Conservation (phyloP, 2,797 vertebrate species). For the Mus caroli region DNA sequence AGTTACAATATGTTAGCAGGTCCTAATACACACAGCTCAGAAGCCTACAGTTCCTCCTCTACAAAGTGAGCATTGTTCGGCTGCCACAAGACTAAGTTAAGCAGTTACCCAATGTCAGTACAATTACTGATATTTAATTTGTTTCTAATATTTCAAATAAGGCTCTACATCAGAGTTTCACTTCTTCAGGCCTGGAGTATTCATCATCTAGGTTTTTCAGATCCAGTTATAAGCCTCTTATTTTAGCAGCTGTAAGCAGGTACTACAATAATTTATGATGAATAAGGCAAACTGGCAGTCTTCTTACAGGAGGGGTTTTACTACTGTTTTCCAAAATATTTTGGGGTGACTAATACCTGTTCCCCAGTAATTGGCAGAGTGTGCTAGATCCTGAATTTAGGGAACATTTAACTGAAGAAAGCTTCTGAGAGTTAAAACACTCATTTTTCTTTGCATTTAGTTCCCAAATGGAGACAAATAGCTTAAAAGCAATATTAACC, state of each 20-base stretch:
- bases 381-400: constrained; percentile 59
- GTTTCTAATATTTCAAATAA: constrained; percentile 15
- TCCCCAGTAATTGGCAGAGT: constrained; percentile 53
- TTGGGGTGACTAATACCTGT: constrained; percentile 57
- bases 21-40: rapidly evolving
- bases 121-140: neutral
- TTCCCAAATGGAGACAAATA: constrained; percentile 84
- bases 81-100: neutral
- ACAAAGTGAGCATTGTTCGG: neutral
- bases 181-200: neutral
- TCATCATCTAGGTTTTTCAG: neutral
- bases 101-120: neutral
- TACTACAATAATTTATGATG: neutral
- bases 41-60: neutral
- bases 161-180: neutral
- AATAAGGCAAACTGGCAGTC: neutral
- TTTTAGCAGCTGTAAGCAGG: neutral
- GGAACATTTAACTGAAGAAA: constrained; percentile 76
- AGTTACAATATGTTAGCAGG: neutral
- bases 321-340: constrained; percentile 25
- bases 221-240: neutral
- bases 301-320: neutral
- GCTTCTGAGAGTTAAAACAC: constrained; percentile 77
- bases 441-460: constrained; percentile 83
- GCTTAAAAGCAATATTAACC: constrained; percentile 84